Base-by-base conservation (phyloP, 2,113 vertebrate genomes). In the Ciconia stormi region DNA sequence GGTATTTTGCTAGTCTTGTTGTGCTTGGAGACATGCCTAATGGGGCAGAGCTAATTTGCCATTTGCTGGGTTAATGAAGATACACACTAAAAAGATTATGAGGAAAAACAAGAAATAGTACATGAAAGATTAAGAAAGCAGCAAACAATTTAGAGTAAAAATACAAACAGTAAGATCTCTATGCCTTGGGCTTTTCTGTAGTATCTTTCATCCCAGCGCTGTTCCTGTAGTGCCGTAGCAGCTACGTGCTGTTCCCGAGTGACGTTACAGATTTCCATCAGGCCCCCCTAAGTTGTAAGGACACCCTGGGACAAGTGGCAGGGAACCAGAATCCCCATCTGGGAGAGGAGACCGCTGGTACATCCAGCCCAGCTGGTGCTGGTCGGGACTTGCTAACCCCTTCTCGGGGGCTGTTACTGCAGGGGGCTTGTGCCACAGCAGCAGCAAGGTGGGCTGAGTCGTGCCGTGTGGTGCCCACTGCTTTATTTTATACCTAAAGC, bases 11-110 rank as follows among this genome's bases (percentile, higher is more conserved):
- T 87, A 50, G 66, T 53, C 40, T 7, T 44, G 23, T 63, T 89
- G 44, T 85, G 66, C 50, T 93, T 93, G 74, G 21, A 82, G 80
- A 65, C 65, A 14, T 49, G 81, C 78, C 79, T 95, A 85, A 94
- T 90, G 38, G 63, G 34, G 55, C 55, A 86, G 38, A 95, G 29
- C 55, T 97, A 80, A 95, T 94, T 66, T 94, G 84, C 72, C 56
- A 49, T 91, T 93, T 95, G 34, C 89, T 93, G 50, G 26, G 50
- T 85, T 94, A 95, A 91, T 93, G 78, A 93, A 82, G 72, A 62
- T 62, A 46, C 46, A 62, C 70, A 36, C 42, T 77, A 29, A 77
- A 94, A 95, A 58, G 81, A 82, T 53, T 63, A 61, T 46, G 81
- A 94, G 42, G 55, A 82, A 79, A 74, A 93, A 11, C 36, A 97